Conservation (phyloP, 1,140 invertebrate species). For the Apocrypta bakeri region DNA sequence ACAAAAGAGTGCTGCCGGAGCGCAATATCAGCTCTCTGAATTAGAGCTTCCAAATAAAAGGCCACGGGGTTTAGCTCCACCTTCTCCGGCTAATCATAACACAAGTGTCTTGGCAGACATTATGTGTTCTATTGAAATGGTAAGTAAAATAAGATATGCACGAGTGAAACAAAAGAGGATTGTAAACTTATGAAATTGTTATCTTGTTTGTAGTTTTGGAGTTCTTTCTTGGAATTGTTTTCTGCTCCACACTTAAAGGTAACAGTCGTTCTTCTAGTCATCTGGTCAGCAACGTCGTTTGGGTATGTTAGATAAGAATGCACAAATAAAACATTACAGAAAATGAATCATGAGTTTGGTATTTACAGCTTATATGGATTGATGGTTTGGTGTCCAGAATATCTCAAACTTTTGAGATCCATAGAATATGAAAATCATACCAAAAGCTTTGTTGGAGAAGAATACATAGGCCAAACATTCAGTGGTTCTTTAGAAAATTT, state of each 20-base stretch:
- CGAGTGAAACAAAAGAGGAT: no score
- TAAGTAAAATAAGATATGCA: no score
- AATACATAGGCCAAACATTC: constrained; percentile 62
- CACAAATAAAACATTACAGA: not conserved
- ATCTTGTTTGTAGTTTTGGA: constrained; percentile 77
- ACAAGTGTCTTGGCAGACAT: constrained; percentile 73
- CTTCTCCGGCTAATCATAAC: constrained; percentile 65
- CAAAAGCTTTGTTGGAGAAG: constrained; percentile 54
- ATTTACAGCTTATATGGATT: constrained; percentile 67
- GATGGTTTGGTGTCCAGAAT: constrained; percentile 69
- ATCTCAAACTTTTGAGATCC: constrained; percentile 69
- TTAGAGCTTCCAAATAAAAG: constrained; percentile 80
- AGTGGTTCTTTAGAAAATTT: constrained; percentile 73
- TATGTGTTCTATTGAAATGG: constrained; percentile 72
- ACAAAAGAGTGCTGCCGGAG: constrained; percentile 69
- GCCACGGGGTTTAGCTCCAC: constrained; percentile 67
- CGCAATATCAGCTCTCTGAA: constrained; percentile 80
- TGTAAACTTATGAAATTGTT: no score
- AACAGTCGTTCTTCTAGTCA: constrained; percentile 67
- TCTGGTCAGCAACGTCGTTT: constrained; percentile 67
- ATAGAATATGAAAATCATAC: constrained; percentile 69
- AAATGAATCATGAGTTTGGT: constrained; percentile 40
- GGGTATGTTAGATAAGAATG: constrained; percentile 58
- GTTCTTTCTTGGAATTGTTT: constrained; percentile 76
- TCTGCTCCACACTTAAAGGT: constrained; percentile 72